Evolutionary conservation across 2,888 invertebrate genomes (phyloP), one percentile per base, ranked within the genome.

Genomic region (Rhogogaster chlorosoma): DNA sequence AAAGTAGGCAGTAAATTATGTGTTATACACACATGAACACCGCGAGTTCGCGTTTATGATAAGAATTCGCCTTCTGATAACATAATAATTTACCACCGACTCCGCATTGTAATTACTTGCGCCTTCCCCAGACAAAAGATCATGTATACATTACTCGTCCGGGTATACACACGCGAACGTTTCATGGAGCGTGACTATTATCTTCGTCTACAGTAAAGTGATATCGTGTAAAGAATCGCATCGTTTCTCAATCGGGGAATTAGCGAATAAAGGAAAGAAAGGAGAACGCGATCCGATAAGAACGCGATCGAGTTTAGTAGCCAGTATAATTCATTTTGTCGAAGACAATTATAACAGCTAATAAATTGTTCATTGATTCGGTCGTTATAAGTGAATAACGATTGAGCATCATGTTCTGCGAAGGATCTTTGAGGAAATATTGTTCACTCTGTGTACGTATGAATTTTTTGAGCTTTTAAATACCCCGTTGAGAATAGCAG

Each of bases 21-120:
- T 38, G 10, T n/a, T 73, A 42, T 73, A 73, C 42, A 42, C 7
- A 42, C 42, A 73, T 22, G 53, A 77, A 15, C 1, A 53, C 10
- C 77, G 26, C 53, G 53, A 77, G 29, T 22, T 49, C 53, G 38
- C 53, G n/a, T 10, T 18, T 29, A n/a, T 29, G 80, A 80, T 80
- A 80, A 80, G 80, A 61, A 36, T 61, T 80, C 61, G 57, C 36
- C 26, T 36, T 12, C 5, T 26, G 80, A 80, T 80, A 80, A 80
- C 36, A n/a, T n/a, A 80, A 80, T 64, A 61, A 80, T 64, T 80
- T 38, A 80, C 61, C 32, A 22, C 22, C 32, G n/a, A 77, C 18
- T 80, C n/a, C 6, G 53, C 53, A 53, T 53, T 29, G 53, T 32
- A 32, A 77, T 32, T 53, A 29, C n/a, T 77, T 18, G 29, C 53